Conservation (phyloP, 2,797 vertebrate species). For the Melanotaenia maccullochi region DNA sequence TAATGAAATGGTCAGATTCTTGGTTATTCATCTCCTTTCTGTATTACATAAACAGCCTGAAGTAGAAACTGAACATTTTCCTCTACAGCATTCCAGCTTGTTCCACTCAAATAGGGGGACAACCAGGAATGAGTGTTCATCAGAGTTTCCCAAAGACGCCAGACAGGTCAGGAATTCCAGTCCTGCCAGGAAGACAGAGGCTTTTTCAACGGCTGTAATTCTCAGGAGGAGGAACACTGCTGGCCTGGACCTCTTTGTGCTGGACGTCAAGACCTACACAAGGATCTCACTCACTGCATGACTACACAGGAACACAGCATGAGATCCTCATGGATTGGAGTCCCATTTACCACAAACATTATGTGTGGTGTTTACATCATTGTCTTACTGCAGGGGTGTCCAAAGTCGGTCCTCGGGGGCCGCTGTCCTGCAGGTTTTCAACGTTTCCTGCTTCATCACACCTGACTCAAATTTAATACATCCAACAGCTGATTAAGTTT, state of each 20-base stretch:
- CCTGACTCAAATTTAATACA: no score
- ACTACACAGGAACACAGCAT: constrained; percentile 1
- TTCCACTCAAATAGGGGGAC: not conserved
- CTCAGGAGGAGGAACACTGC: constrained; percentile 58
- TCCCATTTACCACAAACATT: no score
- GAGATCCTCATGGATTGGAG: no score
- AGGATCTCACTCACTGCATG: constrained; percentile 3
- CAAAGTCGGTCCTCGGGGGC: no score
- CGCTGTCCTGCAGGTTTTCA: no score
- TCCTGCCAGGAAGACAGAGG: constrained; percentile 71
- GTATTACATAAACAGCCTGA: not conserved
- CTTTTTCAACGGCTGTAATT: constrained; percentile 78
- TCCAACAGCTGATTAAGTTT: no score
- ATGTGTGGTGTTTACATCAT: no score
- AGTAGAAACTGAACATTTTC: not conserved
- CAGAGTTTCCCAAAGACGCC: constrained; percentile 72
- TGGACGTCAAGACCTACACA: constrained; percentile 19
- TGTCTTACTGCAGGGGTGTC: no score
- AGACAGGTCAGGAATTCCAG: constrained; percentile 73
- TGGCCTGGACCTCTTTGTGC: constrained; percentile 32
- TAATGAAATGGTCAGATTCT: no score
- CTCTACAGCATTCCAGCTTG: not conserved
- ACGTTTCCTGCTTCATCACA: no score
- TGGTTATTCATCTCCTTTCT: no score
- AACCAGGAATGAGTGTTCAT: constrained; percentile 26